Evolutionary conservation across 2,797 vertebrate species (phyloP), one percentile per base, ranked within the genome.

Genomic region (Phaenicophaeus curvirostris): DNA sequence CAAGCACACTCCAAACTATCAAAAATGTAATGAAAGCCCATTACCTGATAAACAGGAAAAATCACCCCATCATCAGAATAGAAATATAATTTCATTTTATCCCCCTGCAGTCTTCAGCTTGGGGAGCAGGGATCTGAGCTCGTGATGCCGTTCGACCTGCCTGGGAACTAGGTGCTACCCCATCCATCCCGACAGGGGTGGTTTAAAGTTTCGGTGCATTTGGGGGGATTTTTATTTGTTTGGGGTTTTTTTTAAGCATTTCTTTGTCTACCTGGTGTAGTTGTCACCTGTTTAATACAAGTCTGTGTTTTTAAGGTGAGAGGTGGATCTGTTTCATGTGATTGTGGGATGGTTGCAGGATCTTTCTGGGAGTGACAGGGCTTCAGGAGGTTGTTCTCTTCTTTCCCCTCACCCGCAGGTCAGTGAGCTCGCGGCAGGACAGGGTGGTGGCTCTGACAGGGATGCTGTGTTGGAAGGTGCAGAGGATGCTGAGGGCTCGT

Each of bases 11-110:
- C 61, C n/a, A 46, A 44, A 65, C 86, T 42, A 77, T 92, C 72
- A 90, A 59, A 85, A 73, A 61, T 88, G 53, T 53, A 86, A 71
- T 80, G 90, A 79, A 87, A 89, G 46, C 65, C 44, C 35, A 74
- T 83, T 42, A 24, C 57, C 86, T 55, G 92, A 80, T 67, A 77
- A 92, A 80, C 80, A 73, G 62, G 24, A 63, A 42, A 86, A 83
- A 58, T 73, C 81, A 81, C 39, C 39, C 15, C 53, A n/a, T n/a
- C 53, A 86, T 83, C 76, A 77, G 80, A 66, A 54, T 6, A 25
- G 53, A 88, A 75, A 80, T 39, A 68, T 41, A n/a, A 76, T 83
- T 89, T 69, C 39, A 27, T 77, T 87, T 88, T 53, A 27, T 83
- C 72, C 15, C 63, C 39, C n/a, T 21, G 13, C 0, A 14, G 83